Evolutionary conservation across 2,888 invertebrate genomes (phyloP).

Genomic region (Apantesis nais): DNA sequence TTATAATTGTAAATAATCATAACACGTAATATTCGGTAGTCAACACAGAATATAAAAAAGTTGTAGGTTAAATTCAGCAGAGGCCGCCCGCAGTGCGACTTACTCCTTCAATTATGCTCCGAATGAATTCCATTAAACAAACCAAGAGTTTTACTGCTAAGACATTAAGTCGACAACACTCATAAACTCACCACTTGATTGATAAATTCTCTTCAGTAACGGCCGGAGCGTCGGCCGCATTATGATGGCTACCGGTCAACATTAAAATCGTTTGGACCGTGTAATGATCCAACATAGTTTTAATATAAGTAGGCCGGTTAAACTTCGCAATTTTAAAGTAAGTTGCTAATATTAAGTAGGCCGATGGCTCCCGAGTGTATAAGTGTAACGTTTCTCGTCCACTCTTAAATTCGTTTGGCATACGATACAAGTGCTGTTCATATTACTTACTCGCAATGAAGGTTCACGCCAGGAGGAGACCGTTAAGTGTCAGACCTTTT

Average conservation of each 20-base stretch:
- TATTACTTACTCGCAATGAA: slow-evolving; percentile 13
- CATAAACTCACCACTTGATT: slow-evolving; percentile 73
- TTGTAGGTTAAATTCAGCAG: slow-evolving; percentile 68
- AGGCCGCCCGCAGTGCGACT: slow-evolving; percentile 69
- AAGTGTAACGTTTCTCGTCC: slow-evolving; percentile 24
- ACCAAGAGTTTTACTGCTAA: slow-evolving; percentile 57
- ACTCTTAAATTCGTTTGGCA: slow-evolving; percentile 32
- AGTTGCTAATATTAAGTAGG: slow-evolving; percentile 46
- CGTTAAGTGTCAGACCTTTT: slow-evolving; percentile 34
- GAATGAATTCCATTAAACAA: slow-evolving; percentile 65
- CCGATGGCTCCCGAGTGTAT: slow-evolving; percentile 28
- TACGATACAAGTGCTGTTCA: slow-evolving; percentile 3
- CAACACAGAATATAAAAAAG: slow-evolving; percentile 58
- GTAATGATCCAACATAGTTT: slow-evolving; percentile 48
- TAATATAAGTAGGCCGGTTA: slow-evolving; percentile 50
- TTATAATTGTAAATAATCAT: slow-evolving; percentile 38
- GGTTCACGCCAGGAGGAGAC: slow-evolving; percentile 7
- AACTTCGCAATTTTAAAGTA: slow-evolving; percentile 52
- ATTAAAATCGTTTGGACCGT: slow-evolving; percentile 53
- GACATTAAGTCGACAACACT: slow-evolving; percentile 62
- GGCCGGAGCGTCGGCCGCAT: slow-evolving; percentile 60
- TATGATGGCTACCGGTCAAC: slow-evolving; percentile 56
- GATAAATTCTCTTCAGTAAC: slow-evolving; percentile 62
- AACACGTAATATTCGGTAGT: slow-evolving; percentile 51
- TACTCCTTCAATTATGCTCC: slow-evolving; percentile 62